phyloP scores from a whole-genome alignment of 2,113 vertebrate species.

The Gobius niger region DNA sequence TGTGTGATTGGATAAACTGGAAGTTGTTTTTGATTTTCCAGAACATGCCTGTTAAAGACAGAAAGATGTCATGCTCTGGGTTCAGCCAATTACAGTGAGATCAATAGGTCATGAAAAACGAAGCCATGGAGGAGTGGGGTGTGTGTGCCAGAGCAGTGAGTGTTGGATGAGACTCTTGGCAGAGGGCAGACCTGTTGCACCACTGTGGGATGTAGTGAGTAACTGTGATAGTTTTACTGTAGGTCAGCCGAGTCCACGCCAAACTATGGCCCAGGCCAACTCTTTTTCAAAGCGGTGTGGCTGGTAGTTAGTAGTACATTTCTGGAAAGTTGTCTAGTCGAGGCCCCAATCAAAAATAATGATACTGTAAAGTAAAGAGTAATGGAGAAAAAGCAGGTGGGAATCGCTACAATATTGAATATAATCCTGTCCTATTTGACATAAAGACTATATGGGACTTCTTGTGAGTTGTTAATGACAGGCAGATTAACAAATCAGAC shows the following conservation, averaged over 20 bases:
- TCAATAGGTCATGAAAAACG: constrained; percentile 69
- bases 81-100: constrained; percentile 75
- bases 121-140: constrained; percentile 62
- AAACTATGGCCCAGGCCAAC: neutral
- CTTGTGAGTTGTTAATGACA: no score
- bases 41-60: constrained; percentile 49
- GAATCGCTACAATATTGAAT: no score
- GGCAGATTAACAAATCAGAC: no score
- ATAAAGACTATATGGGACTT: no score
- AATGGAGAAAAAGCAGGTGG: no score
- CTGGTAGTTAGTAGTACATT: no score
- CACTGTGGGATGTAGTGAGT: constrained; percentile 21
- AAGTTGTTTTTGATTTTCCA: constrained; percentile 51
- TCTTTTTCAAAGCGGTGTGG: neutral
- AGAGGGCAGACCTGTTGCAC: constrained; percentile 55
- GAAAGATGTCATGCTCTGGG: constrained; percentile 58
- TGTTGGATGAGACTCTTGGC: constrained; percentile 69
- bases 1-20: constrained; percentile 37
- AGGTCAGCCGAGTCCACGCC: neutral
- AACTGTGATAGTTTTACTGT: neutral
- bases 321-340: no score
- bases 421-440: no score
- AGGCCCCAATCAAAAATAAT: no score
- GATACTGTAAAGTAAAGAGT: no score
- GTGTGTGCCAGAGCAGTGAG: constrained; percentile 56